Evolutionary conservation across 1,140 invertebrate genomes (phyloP), one percentile per base, ranked within the genome.

Genomic region (Himalopsyche phryganea): DNA sequence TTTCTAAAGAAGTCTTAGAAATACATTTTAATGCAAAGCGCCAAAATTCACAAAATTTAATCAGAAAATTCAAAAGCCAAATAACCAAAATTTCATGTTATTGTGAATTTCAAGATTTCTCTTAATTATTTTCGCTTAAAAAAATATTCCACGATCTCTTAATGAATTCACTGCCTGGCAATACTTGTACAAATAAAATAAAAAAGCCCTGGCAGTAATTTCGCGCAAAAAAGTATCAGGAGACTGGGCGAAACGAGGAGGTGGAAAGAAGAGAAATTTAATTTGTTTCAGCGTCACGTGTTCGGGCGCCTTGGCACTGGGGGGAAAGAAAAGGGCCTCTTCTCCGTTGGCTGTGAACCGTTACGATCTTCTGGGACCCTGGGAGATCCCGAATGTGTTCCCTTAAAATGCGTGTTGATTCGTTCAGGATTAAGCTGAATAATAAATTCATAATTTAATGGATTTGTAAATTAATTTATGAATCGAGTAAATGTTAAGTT

Each of bases 221-320:
- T 40, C 38, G n/a, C 11, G 15, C 11, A 40, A 40, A 40, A 40
- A 40, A 40, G 38, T 40, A 40, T 40, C 38, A 40, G 38, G 38
- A 40, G 38, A 40, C 38, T 40, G 15, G 11, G 38, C 38, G 38
- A 40, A 40, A 40, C 38, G n/a, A 40, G 15, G 38, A 40, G 38
- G 38, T 40, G 38, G 38, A 40, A 40, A 40, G 11, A 40, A 40
- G 38, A 40, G 15, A 40, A 40, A 40, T 40, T 40, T 40, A 40
- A 40, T 40, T 40, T 40, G 38, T 40, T 40, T 40, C 38, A 13
- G 38, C 38, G 38, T 40, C 38, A 40, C 38, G 38, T 40, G 38
- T n/a, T 40, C n/a, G 38, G 23, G 23, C 23, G n/a, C 15, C 38
- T 40, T n/a, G 38, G 11, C 5, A 11, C 38, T 5, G 4, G 11